Base-by-base conservation (phyloP, 2,888 invertebrate species). In the Drosophila ustulata region DNA sequence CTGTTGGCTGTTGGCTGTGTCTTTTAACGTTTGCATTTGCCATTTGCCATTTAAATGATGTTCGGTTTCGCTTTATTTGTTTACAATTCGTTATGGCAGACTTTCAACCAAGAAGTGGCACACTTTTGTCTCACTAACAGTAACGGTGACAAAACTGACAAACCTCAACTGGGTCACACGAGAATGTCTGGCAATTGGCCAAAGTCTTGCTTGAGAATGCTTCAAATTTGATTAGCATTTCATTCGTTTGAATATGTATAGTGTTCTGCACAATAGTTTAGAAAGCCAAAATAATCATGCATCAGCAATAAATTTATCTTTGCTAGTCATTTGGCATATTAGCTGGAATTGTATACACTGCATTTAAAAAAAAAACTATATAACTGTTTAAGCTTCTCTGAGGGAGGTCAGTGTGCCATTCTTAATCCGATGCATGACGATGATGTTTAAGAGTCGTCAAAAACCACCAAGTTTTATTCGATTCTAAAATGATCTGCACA, bases 21-120 rank as follows among this genome's bases (percentile, higher is more conserved):
- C 39, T 39, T 28, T 39, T 39, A 6, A 8, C 32, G 45, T 37
- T 52, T 47, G 43, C 55, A 45, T 70, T 71, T 70, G 67, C 61
- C 80, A 49, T 71, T 71, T 86, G 78, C 71, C 78, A 77, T 82
- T 82, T 85, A 71, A 89, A 78, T 68, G 74, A 72, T 72, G 61
- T 75, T 63, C 52, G 49, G 49, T 23, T 71, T 62, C 64, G 57
- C 46, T 75, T 55, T 75, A 78, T 81, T 88, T 80, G 71, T 75
- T 79, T 75, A 75, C 77, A 78, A 81, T 87, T 90, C 88, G 74
- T 77, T 82, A 75, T 75, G 78, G 75, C 87, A 82, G 73, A 77
- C 77, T 72, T 83, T 65, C 68, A 66, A 67, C 18, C 45, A 41
- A 79, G 62, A 78, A 71, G 53, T 71, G 71, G 50, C 65, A 71